Conservation (phyloP, 2,113 vertebrate species). For the Cavia aperea region DNA sequence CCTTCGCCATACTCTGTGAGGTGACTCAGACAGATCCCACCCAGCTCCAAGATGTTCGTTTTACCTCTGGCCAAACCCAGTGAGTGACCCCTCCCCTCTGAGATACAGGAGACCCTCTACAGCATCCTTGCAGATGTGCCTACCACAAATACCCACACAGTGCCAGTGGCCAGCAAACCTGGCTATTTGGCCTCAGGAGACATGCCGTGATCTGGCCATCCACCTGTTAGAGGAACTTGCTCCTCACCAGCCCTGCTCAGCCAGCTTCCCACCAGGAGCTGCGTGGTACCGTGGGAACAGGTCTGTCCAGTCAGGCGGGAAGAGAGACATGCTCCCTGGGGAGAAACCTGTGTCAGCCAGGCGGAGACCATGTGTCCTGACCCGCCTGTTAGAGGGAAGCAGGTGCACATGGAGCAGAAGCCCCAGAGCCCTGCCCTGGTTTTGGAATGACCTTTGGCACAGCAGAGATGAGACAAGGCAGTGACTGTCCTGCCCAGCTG, state of each 20-base stretch:
- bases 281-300: accelerated
- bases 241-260: background rate
- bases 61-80: background rate
- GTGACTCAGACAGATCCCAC: background rate
- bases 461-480: background rate
- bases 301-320: background rate
- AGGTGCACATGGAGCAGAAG: background rate
- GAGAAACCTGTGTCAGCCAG: no score
- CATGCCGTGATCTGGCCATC: accelerated
- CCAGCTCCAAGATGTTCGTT: background rate
- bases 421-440: background rate
- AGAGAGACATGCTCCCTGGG: background rate
- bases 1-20: background rate
- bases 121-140: background rate
- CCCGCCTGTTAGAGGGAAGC: background rate
- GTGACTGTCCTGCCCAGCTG: background rate
- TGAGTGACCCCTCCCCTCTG: background rate
- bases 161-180: no score
- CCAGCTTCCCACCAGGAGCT: background rate
- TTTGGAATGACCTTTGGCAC: background rate
- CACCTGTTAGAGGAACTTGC: accelerated
- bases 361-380: background rate
- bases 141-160: accelerated
- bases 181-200: accelerated
- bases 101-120: background rate